Evolutionary conservation across 1,140 invertebrate species (phyloP).

Genomic region (Coenobita brevimanus): DNA sequence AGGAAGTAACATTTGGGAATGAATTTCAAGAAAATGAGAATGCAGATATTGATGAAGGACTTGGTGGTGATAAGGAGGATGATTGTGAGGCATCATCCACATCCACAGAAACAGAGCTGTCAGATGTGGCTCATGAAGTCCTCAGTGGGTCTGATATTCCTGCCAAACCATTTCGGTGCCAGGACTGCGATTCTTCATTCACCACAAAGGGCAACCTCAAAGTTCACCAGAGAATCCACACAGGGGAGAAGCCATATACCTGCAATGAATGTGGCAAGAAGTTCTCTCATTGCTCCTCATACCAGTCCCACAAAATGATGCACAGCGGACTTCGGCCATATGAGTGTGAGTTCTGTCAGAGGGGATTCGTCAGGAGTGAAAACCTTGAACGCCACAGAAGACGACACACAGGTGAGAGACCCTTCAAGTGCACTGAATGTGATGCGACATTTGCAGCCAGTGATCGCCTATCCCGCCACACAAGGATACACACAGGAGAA

Average conservation of each 20-base stretch:
- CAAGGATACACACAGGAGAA: constrained; percentile 53
- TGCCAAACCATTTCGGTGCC: constrained; percentile 43
- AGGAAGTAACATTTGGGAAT: constrained; percentile 4
- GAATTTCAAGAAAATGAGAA: background rate
- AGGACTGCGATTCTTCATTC: constrained; percentile 51
- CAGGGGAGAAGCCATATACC: constrained; percentile 48
- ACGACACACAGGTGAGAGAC: constrained; percentile 53
- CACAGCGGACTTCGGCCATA: constrained; percentile 52
- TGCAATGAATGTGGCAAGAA: constrained; percentile 57
- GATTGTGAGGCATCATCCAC: constrained; percentile 47
- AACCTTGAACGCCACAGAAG: constrained; percentile 48
- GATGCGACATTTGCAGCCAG: constrained; percentile 62
- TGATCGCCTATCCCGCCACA: constrained; percentile 49
- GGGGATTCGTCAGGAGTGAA: constrained; percentile 55
- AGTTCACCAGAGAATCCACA: constrained; percentile 55
- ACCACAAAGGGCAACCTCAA: constrained; percentile 58
- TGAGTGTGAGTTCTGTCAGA: constrained; percentile 49
- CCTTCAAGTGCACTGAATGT: constrained; percentile 60
- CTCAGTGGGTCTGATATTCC: constrained; percentile 25
- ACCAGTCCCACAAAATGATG: constrained; percentile 56
- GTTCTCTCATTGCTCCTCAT: constrained; percentile 52
- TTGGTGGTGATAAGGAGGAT: constrained; percentile 30
- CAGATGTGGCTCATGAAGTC: constrained; percentile 31
- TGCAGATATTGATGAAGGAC: background rate
- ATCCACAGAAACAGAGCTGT: constrained; percentile 47